Evolutionary conservation across 2,888 invertebrate genomes (phyloP).

Genomic region (Caenorhabditis japonica): DNA sequence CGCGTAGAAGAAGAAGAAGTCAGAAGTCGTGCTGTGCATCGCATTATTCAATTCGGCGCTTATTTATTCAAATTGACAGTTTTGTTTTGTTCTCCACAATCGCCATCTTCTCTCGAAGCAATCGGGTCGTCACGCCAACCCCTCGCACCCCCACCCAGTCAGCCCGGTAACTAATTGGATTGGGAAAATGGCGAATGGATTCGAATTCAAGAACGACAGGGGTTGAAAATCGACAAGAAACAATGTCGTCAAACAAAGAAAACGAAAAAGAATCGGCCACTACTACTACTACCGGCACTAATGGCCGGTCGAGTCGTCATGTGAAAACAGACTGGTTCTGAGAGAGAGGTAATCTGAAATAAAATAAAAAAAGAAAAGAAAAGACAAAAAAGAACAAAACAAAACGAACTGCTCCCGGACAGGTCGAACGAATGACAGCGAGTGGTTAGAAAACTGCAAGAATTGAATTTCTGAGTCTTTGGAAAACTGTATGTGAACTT

Average conservation of each 20-base stretch:
- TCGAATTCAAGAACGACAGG: slow-evolving; percentile 14
- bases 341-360: background rate
- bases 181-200: slow-evolving; percentile 16
- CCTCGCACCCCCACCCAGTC: background rate
- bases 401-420: too few species aligned
- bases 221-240: background rate
- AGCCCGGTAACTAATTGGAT: slow-evolving; percentile 36
- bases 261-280: too few species aligned
- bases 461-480: too few species aligned
- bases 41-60: slow-evolving; percentile 2
- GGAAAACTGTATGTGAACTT: too few species aligned
- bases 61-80: slow-evolving; percentile 40
- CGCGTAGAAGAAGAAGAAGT: too few species aligned
- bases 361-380: too few species aligned
- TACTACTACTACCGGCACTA: too few species aligned
- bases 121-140: slow-evolving; percentile 20
- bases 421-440: too few species aligned
- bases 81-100: slow-evolving; percentile 21
- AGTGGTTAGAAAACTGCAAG: too few species aligned
- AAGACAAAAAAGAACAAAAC: background rate
- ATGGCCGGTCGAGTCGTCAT: slow-evolving; percentile 9
- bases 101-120: slow-evolving; percentile 1
- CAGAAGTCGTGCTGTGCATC: slow-evolving; percentile 32
- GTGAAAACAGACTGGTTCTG: background rate
- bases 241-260: background rate